These are phyloP conservation scores for Lumbricus terrestris DNA, from an alignment of 2,888 invertebrate genomes.

Conservation along the genomic window DNA sequence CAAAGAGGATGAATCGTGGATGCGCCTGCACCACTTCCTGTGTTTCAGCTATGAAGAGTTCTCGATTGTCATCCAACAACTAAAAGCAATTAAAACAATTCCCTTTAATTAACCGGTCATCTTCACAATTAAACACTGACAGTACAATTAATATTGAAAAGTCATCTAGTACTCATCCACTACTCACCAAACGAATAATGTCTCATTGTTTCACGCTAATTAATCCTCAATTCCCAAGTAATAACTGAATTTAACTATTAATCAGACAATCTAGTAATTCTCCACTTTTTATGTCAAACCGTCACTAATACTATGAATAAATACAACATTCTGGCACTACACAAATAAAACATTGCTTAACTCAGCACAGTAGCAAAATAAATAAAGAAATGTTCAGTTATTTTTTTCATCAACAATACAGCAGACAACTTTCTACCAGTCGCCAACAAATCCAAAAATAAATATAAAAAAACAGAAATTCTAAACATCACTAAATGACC, in stretches of 20 bases:
- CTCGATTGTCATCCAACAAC: slow-evolving; percentile 94
- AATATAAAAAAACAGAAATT: no score
- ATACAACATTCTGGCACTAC: background rate
- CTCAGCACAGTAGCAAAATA: background rate
- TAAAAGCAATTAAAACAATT: slow-evolving; percentile 36
- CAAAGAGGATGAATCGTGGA: slow-evolving; percentile 92
- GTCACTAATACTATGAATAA: background rate
- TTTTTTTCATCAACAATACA: no score
- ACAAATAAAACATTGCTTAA: background rate
- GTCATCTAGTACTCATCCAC: background rate
- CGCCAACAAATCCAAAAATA: no score
- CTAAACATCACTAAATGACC: no score
- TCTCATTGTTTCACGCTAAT: background rate
- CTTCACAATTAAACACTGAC: background rate
- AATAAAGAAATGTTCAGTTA: no score
- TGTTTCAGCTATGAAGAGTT: slow-evolving; percentile 94
- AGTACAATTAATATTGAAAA: no score
- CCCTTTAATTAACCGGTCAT: background rate
- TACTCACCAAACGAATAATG: background rate
- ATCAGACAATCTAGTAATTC: background rate
- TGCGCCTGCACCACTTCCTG: slow-evolving; percentile 89
- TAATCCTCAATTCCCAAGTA: background rate
- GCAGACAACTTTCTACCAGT: no score
- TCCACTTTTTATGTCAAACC: background rate
- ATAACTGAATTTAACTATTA: background rate